Evolutionary conservation across 2,888 invertebrate genomes (phyloP), one percentile per base, ranked within the genome.

Genomic region (Machimus atricapillus): DNA sequence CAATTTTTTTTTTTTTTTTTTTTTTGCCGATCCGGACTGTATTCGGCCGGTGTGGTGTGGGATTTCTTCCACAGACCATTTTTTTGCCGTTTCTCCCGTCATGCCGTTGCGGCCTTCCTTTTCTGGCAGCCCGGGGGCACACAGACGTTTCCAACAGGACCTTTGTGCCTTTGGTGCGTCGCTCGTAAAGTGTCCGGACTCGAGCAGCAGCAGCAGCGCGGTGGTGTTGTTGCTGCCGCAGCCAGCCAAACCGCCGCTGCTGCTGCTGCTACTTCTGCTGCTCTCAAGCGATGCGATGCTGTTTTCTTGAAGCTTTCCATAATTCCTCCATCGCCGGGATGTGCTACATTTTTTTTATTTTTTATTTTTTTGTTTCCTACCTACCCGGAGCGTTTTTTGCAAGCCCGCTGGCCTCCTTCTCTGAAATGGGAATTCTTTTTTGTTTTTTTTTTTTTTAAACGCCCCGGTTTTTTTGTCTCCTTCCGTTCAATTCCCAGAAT

Each of bases 401-500:
- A 14, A 74, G 85, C 31, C 43, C 34, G 40, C 31, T 43, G 85
- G 73, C 74, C 46, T 85, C 85, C 74, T 85, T 85, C 85, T 85
- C 46, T 85, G 85, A 74, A 85, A 85, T 74, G 74, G 74, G 43
- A 85, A 74, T 74, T n/a, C n/a, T n/a, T n/a, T n/a, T n/a, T n/a
- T n/a, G n/a, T n/a, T n/a, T 74, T 74, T 74, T 83, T 43, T 40
- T 40, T 40, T 27, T 52, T 52, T 52, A 52, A 27, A 46, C 14
- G 27, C 43, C 14, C 19, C 74, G 14, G 74, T 27, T 85, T 85
- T 46, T 73, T 85, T 85, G 19, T 37, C 58, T 85, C 46, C 58
- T 85, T 74, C 73, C 40, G 43, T 43, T 46, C 46, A 43, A 23
- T 46, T 85, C 46, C 74, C 19, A 31, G 85, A 43, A 37, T 74